Conservation (phyloP, 23 tunicate species). For the Corella eumyota region DNA sequence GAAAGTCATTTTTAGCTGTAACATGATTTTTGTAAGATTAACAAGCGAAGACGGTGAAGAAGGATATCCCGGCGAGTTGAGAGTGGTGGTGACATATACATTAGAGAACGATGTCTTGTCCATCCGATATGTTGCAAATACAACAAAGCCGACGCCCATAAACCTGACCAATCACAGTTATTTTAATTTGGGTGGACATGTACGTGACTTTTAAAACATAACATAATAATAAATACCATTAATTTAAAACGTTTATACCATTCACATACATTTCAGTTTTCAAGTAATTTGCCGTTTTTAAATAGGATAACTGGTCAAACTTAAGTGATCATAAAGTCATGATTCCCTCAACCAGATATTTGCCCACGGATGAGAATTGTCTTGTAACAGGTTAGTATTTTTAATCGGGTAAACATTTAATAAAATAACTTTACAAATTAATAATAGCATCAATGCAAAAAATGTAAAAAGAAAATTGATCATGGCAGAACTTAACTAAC, state of each 20-base stretch:
- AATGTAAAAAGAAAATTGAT: no score
- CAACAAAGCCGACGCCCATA: slow-evolving; percentile 52
- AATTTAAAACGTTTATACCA: no score
- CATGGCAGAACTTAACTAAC: no score
- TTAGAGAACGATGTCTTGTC: slow-evolving; percentile 23
- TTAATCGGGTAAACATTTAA: no score
- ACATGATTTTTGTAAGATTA: no score
- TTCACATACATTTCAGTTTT: neutral
- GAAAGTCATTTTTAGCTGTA: no score
- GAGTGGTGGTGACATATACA: slow-evolving; percentile 23
- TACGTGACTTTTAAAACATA: slow-evolving; percentile 11
- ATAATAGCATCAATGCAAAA: no score
- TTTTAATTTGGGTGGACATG: slow-evolving; percentile 95
- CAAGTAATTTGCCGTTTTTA: no score
- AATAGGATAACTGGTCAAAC: slow-evolving; percentile 63
- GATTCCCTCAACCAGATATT: slow-evolving; percentile 33
- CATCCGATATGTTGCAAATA: slow-evolving; percentile 43
- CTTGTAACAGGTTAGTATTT: slow-evolving; percentile 69
- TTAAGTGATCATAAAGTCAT: slow-evolving; percentile 45
- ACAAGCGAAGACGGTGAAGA: slow-evolving; percentile 74
- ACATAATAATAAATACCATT: neutral
- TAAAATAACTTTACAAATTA: no score
- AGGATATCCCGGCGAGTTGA: slow-evolving; percentile 85
- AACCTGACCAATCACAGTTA: slow-evolving; percentile 87
- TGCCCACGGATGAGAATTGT: slow-evolving; percentile 47